A percentile compares a stretch with the other conserved stretches of the same genome.
phyloP scores from a whole-genome alignment of 1,140 invertebrate genomes.

The Panulirus ornatus region DNA sequence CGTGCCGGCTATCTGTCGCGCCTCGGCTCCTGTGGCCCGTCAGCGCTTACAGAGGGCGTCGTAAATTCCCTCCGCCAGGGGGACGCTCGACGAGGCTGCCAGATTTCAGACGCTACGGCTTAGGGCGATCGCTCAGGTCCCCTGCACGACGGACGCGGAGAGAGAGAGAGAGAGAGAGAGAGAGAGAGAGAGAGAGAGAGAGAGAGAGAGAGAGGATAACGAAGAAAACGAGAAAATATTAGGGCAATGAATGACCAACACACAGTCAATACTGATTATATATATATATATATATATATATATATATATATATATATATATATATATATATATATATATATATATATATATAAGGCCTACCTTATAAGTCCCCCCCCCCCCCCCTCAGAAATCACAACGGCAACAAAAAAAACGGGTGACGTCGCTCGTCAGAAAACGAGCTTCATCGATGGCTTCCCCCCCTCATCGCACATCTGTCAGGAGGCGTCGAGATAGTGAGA shows the following conservation, averaged over 20 bases:
- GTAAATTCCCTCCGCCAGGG: constrained; percentile 1
- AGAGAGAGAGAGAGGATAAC: neutral
- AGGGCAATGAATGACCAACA: neutral
- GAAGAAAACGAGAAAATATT: neutral
- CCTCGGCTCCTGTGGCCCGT: neutral
- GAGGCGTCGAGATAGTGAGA: no score
- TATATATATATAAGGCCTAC: no score
- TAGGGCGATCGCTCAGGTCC: constrained; percentile 6
- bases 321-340: neutral
- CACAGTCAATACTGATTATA: neutral
- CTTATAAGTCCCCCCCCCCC: no score
- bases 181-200: constrained; percentile 1
- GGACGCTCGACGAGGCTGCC: neutral
- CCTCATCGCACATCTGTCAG: no score
- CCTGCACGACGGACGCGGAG: neutral
- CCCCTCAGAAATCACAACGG: no score
- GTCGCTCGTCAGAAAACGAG: no score
- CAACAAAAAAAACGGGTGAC: no score
- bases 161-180: constrained; percentile 8
- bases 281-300: neutral
- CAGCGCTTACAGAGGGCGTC: neutral
- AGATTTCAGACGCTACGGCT: neutral
- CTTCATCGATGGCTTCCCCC: no score
- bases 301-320: no score
- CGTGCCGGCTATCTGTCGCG: no score